A percentile compares a stretch with the other conserved stretches of the same genome.
Conservation (phyloP, 2,888 invertebrate genomes). For the Coenonympha glycerion region DNA sequence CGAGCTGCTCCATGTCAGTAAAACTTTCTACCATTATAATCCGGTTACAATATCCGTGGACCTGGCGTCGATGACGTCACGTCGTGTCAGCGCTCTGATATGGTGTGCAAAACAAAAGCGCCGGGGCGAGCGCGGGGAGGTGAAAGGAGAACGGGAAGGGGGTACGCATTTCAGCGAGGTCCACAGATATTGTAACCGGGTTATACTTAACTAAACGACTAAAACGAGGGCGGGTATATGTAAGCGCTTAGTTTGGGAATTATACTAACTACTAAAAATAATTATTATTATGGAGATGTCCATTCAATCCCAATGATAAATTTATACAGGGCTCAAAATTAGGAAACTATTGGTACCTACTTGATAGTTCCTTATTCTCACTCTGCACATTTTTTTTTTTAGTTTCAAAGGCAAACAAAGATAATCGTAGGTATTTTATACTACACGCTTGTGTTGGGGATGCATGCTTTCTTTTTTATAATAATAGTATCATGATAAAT, state of each 20-base stretch:
- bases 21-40: conserved; percentile 26
- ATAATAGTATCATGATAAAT: not conserved
- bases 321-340: not conserved
- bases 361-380: too few species aligned
- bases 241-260: conserved; percentile 2
- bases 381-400: not conserved
- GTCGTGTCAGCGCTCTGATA: too few species aligned
- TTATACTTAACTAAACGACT: conserved; percentile 29
- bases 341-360: too few species aligned
- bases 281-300: conserved; percentile 3
- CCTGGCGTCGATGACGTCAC: too few species aligned
- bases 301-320: not conserved
- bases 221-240: conserved; percentile 14
- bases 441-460: too few species aligned
- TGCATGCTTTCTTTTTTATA: not conserved
- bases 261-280: conserved; percentile 19
- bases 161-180: too few species aligned
- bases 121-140: too few species aligned
- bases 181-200: too few species aligned
- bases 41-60: too few species aligned
- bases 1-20: conserved; percentile 58
- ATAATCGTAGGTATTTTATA: not conserved
- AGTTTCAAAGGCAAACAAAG: not conserved
- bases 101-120: too few species aligned
- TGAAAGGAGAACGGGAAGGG: too few species aligned